Conservation (phyloP, 2,797 vertebrate species). For the Phylloscopus collybita region DNA sequence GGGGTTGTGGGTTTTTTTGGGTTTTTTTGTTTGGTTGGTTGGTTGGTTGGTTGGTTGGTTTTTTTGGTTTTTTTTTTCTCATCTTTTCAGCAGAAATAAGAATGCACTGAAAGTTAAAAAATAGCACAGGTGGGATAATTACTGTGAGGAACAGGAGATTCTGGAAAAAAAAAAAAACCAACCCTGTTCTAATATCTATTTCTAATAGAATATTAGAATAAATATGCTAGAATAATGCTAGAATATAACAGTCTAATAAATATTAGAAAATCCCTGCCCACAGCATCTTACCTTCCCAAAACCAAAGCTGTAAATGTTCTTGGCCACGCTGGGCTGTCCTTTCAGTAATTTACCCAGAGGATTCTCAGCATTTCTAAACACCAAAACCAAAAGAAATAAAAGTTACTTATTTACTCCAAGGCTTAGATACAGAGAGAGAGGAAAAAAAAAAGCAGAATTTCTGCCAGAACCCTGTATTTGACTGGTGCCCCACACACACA, state of each 20-base stretch:
- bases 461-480: background rate
- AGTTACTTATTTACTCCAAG: background rate
- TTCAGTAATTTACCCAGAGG: constrained; percentile 63
- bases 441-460: background rate
- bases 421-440: background rate
- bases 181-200: background rate
- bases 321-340: constrained; percentile 51
- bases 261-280: background rate
- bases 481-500: background rate
- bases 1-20: background rate
- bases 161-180: background rate
- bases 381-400: background rate
- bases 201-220: background rate
- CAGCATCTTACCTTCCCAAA: constrained; percentile 84
- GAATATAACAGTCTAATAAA: background rate
- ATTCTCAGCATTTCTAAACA: constrained; percentile 58
- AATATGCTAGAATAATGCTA: no score
- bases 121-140: background rate
- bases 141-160: background rate
- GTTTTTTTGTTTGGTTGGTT: no score
- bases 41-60: no score
- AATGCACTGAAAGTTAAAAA: background rate
- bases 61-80: background rate
- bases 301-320: constrained; percentile 82
- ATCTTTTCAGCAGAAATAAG: background rate